Base-by-base conservation (phyloP, 2,888 invertebrate species). In the Acronicta leporina region DNA sequence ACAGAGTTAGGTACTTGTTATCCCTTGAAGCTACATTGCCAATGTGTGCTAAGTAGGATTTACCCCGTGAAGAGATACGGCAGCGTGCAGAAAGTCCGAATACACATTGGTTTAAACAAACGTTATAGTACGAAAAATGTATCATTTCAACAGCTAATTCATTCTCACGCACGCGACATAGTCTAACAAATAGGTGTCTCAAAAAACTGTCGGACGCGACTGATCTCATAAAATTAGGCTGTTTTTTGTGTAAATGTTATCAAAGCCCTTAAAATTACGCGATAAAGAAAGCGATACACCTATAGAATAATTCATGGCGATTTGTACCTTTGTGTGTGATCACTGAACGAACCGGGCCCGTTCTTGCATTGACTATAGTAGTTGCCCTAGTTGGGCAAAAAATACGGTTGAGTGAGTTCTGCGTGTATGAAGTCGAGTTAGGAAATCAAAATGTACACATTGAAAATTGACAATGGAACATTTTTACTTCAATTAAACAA, bases 251-350 rank as follows among this genome's bases (percentile, higher is more conserved):
- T 81, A 77, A 81, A 77, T 79, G 61, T 74, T 81, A 82, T 79
- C 71, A 82, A 85, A 84, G 80, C 80, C 73, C 77, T 81, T 71
- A 76, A 69, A 77, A 51, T 72, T 71, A 77, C 63, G 62, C 71
- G 68, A 71, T 70, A 73, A 76, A 73, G 61, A 71, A 83, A 86
- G 86, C 81, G 65, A 75, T 84, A 65, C 62, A 49, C 68, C 75
- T 83, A 83, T 73, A 77, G 66, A 80, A 59, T 77, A 80, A 81
- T 83, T 87, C 84, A 83, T 80, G 82, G 83, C 77, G 84, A 86
- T 90, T 91, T 91, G 91, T 91, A 90, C 90, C 86, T 84, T 87
- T 79, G 75, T 85, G 76, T 79, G 80, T 77, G 75, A 77, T 74
- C 67, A 75, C 20, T 25, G 66, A 50, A 67, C 70, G 59, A 73